phyloP scores from a whole-genome alignment of 2,113 vertebrate genomes.

The Myotis lucifugus region DNA sequence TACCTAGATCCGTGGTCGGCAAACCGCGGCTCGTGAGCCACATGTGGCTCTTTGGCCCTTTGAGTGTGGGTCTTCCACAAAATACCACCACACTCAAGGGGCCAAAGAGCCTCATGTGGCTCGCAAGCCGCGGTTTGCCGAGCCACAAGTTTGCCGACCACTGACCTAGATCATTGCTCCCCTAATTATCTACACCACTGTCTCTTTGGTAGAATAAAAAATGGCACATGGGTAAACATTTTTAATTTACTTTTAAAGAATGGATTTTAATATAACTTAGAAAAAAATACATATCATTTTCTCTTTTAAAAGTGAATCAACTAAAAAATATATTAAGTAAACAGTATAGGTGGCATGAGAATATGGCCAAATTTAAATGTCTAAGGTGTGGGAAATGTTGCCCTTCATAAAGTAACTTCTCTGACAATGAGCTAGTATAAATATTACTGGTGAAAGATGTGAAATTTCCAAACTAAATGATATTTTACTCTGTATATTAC shows the following conservation, averaged over 20 bases:
- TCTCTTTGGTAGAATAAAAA: not conserved
- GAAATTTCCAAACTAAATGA: not conserved
- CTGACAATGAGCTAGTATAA: not conserved
- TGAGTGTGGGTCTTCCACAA: too few species aligned
- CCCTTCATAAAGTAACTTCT: not conserved
- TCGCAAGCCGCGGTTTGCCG: too few species aligned
- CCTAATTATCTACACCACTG: not conserved
- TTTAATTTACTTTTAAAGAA: not conserved
- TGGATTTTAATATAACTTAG: not conserved
- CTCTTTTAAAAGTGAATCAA: not conserved
- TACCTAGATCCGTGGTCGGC: not conserved
- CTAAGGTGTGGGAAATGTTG: not conserved
- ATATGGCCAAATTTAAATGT: not conserved
- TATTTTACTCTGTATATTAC: constrained; percentile 5
- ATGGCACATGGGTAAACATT: not conserved
- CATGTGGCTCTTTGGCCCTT: too few species aligned
- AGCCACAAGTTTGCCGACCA: too few species aligned
- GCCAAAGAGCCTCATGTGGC: too few species aligned
- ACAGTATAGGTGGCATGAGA: not conserved
- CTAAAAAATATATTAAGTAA: not conserved
- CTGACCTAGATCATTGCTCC: not conserved
- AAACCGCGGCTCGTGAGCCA: too few species aligned
- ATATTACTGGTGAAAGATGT: not conserved
- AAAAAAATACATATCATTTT: not conserved
- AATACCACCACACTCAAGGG: too few species aligned